These are phyloP conservation scores for Synergus laeviventris DNA, from an alignment of 2,888 invertebrate genomes.

Conservation along the genomic window DNA sequence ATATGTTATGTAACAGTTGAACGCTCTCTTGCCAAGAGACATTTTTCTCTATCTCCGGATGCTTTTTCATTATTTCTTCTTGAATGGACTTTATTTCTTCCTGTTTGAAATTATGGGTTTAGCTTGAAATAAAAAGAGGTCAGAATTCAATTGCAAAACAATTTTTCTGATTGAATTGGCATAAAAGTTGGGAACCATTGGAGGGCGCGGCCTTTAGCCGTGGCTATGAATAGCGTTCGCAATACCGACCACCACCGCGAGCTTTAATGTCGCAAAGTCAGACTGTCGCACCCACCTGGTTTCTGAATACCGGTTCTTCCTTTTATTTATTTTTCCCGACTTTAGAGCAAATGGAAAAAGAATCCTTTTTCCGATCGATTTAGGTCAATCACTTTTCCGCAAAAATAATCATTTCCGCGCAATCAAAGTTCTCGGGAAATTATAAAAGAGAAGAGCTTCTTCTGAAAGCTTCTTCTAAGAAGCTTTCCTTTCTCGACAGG, in stretches of 20 bases:
- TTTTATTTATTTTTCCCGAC: conserved; percentile 18
- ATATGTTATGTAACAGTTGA: background rate
- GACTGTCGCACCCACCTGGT: conserved; percentile 42
- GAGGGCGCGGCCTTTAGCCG: conserved; percentile 60
- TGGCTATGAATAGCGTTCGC: conserved; percentile 62
- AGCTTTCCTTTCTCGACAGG: background rate
- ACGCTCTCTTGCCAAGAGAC: background rate
- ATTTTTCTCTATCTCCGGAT: background rate
- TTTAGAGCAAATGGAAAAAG: background rate
- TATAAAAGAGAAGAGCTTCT: no score
- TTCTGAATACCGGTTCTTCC: conserved; percentile 29
- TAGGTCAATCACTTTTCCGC: background rate
- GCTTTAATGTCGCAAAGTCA: conserved; percentile 49
- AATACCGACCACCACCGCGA: conserved; percentile 45
- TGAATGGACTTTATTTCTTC: background rate
- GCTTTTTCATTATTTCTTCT: background rate
- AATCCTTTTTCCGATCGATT: background rate
- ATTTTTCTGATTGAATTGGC: conserved; percentile 38
- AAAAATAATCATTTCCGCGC: background rate
- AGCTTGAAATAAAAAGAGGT: background rate
- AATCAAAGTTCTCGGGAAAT: background rate
- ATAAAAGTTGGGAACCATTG: conserved; percentile 59
- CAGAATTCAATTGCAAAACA: background rate
- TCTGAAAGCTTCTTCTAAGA: no score
- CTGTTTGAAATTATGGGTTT: background rate